phyloP scores from a whole-genome alignment of 2,797 vertebrate species.

The Chloroceryle inda region DNA sequence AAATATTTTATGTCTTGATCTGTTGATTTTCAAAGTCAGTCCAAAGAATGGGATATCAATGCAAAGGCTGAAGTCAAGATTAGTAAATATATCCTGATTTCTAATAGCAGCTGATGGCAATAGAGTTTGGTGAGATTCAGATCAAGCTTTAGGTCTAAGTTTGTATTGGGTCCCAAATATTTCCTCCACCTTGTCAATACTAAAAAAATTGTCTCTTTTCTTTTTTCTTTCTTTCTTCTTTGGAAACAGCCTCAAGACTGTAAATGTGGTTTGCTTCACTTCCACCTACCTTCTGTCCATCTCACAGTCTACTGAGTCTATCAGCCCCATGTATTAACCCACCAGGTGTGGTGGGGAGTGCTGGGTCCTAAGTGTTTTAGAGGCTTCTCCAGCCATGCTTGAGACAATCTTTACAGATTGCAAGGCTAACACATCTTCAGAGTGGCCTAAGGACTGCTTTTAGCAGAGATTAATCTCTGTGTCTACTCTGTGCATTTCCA shows the following conservation, averaged over 20 bases:
- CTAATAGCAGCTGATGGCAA: neutral
- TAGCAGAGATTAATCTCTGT: neutral
- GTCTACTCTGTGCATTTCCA: neutral
- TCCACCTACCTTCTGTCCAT: neutral
- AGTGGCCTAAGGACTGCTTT: neutral
- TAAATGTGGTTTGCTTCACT: neutral
- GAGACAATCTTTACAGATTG: neutral
- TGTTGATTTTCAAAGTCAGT: neutral
- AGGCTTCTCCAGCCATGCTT: neutral
- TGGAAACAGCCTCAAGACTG: neutral
- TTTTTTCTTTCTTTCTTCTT: neutral
- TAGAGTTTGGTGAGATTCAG: neutral
- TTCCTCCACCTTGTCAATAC: neutral
- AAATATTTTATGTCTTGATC: neutral
- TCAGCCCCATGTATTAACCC: neutral
- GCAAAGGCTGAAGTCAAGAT: neutral
- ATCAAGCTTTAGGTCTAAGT: neutral
- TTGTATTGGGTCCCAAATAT: neutral
- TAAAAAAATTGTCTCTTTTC: neutral
- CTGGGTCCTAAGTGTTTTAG: neutral
- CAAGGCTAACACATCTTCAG: neutral
- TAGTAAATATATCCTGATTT: neutral
- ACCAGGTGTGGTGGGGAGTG: accelerated
- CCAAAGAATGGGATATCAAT: neutral
- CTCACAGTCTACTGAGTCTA: accelerated